Evolutionary conservation across 2,113 vertebrate species (phyloP).

Genomic region (Lanius collurio): DNA sequence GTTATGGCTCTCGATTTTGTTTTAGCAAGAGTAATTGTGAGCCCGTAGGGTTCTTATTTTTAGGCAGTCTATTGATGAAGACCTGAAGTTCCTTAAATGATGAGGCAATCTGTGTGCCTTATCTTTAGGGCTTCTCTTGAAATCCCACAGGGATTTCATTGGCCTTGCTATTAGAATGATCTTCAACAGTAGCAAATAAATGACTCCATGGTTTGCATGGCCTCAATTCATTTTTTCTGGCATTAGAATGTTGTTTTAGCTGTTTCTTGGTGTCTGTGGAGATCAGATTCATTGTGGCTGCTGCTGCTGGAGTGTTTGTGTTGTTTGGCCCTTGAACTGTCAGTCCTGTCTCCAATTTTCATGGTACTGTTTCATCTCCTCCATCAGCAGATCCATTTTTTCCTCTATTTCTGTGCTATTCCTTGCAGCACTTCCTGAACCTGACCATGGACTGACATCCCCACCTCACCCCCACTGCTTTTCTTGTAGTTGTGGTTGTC

Average conservation of each 20-base stretch:
- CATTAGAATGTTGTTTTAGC: background rate
- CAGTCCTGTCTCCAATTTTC: background rate
- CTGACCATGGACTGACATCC: background rate
- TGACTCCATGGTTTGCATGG: background rate
- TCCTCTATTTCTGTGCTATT: background rate
- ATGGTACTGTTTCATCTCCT: background rate
- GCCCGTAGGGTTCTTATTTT: background rate
- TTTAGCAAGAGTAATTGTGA: constrained; percentile 41
- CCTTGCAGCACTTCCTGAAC: background rate
- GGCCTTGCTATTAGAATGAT: background rate
- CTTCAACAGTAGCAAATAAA: background rate
- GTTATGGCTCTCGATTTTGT: constrained; percentile 36
- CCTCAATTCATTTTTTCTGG: background rate
- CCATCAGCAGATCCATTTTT: background rate
- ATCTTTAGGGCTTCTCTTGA: background rate
- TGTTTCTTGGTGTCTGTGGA: background rate
- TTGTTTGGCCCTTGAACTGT: background rate
- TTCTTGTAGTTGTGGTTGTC: background rate
- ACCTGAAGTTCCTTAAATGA: background rate
- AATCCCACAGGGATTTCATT: background rate
- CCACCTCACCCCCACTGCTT: rapidly evolving
- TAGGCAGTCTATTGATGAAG: background rate
- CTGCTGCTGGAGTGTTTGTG: background rate
- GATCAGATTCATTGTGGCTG: background rate
- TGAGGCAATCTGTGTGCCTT: background rate